phyloP scores from a whole-genome alignment of 2,888 invertebrate species.

The Monochamus alternatus region DNA sequence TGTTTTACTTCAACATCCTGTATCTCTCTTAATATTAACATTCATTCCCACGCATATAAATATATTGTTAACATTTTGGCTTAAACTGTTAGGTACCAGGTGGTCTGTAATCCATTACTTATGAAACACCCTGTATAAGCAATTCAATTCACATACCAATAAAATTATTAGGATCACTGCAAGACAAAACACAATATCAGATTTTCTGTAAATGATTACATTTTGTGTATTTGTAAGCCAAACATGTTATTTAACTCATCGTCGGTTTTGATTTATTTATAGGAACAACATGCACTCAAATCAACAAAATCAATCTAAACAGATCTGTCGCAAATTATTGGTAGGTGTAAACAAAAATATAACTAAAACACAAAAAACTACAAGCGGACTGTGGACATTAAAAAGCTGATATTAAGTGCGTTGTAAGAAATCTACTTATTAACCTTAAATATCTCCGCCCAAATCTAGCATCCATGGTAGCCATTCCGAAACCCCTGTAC shows the following conservation, averaged over 20 bases:
- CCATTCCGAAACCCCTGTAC: conserved; percentile 44
- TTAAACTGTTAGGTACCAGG: no score
- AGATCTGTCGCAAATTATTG: conserved; percentile 18
- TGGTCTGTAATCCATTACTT: no score
- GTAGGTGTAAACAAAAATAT: not conserved
- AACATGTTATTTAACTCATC: not conserved
- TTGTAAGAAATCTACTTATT: conserved; percentile 27
- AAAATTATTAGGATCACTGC: not conserved
- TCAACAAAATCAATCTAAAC: conserved; percentile 5
- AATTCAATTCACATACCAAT: not conserved
- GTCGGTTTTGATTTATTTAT: not conserved
- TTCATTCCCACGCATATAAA: no score
- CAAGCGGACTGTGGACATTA: conserved; percentile 14
- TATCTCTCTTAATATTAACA: no score
- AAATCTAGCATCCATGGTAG: conserved; percentile 53
- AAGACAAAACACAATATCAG: no score
- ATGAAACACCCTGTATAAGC: no score
- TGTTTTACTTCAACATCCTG: no score
- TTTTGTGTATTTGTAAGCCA: not conserved
- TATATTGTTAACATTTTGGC: no score
- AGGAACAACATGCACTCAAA: conserved; percentile 8
- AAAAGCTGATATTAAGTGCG: conserved; percentile 25
- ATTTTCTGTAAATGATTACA: no score
- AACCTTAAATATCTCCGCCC: conserved; percentile 59
- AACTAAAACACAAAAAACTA: conserved; percentile 4